Evolutionary conservation across 2,888 invertebrate genomes (phyloP), one percentile per base, ranked within the genome.

Genomic region (Piscicola geometra): DNA sequence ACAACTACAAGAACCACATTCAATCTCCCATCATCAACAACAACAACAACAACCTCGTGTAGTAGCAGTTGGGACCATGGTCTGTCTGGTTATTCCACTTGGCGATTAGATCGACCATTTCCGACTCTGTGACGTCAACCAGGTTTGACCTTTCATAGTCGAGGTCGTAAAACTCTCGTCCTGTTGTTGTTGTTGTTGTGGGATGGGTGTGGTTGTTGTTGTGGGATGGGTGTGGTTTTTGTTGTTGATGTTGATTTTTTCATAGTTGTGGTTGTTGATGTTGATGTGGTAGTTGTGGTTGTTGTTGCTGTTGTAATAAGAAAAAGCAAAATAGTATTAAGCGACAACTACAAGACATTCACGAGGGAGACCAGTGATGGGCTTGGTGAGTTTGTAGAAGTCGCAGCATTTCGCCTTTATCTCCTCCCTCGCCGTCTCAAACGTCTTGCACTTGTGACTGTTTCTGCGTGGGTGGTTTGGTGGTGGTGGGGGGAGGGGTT

Each of bases 381-480:
- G 47, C 32, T 71, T 71, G 32, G 71, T 71, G 28, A 71, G 50
- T 32, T 52, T 47, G 32, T 30, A 71, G 21, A 30, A 71, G 71
- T 71, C 50, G 3, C 25, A 47, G 52, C 71, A 71, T 32, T 71
- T 71, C 28, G 50, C 71, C 30, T n/a, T 52, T 0, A 71, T 52
- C 25, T 71, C 71, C 21, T 71, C 71, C 9, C 71, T 41, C 30
- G 33, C 71, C 28, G 50, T 52, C 18, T 71, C 71, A n/a, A 50
- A 71, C 12, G 71, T 50, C 50, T 71, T 71, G 71, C 71, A 71
- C 33, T 71, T 71, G 71, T 71, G 71, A 30, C 50, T 52, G 71
- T 71, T 71, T 21, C 69, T 69, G 41, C 41, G 15, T 5, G 5
- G 41, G 41, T 41, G 41, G 41, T 41, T 5, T n/a, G n/a, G n/a